Evolutionary conservation across 2,888 invertebrate species (phyloP), one percentile per base, ranked within the genome.

Genomic region (Unio pictorum): DNA sequence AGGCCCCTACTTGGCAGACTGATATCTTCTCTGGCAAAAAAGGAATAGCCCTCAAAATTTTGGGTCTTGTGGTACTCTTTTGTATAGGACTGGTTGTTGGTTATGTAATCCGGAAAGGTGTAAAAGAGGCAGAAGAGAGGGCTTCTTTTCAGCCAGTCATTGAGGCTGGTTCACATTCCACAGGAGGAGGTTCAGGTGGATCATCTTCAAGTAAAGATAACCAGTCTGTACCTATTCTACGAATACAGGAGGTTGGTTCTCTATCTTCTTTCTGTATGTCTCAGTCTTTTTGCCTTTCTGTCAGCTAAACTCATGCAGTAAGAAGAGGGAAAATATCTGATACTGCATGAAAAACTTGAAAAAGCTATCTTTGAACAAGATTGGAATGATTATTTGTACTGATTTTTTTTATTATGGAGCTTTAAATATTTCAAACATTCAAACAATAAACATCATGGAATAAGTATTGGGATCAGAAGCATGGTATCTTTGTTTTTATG

Each of bases 1-100:
- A 76, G 62, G 65, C 66, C 55, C 60, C 30, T 20, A 60, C 59
- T 18, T 68, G 73, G 23, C 56, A 68, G 8, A 63, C n/a, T 55
- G 78, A 77, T 71, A 74, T 83, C 20, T 78, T 84, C 56, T 76
- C 75, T 26, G 85, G 84, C 23, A 77, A 75, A 61, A 87, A 86
- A 71, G 83, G 84, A 3, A 34, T 77, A 23, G 76, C 81, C 23
- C 78, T 87, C 55, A 84, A 85, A 71, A 73, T 79, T n/a, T 74
- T 85, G 28, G 64, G 82, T n/a, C 61, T 84, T 20, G 64, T 82
- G 2, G 76, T 82, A n/a, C 75, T 83, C 63, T 81, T 86, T 64
- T 81, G 79, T 28, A 61, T 84, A 8, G 87, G 87, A 7, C 74
- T 87, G 26, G 82, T 87, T 60, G 64, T 85, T 15, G 87, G 87